These are phyloP conservation scores for Crenichthys baileyi DNA, from an alignment of 2,797 vertebrate genomes.

Conservation along the genomic window DNA sequence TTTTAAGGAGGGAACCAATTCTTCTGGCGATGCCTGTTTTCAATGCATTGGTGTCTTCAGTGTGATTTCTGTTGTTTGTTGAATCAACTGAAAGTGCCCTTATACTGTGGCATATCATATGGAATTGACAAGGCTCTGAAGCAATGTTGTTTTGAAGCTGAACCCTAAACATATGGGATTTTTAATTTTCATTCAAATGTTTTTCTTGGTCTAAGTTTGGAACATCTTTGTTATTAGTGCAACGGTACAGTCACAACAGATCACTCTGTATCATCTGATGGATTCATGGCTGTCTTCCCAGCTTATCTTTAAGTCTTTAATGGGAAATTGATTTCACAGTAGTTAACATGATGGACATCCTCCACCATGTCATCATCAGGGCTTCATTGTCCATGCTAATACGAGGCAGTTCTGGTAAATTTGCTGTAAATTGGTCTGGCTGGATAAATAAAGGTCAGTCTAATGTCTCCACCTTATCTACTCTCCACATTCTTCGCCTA, in stretches of 20 bases:
- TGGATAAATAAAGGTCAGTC: slow-evolving; percentile 16
- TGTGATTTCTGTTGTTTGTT: no score
- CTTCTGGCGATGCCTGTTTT: background rate
- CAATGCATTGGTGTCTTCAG: background rate
- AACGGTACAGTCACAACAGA: background rate
- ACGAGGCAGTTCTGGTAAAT: slow-evolving; percentile 10
- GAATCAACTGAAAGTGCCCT: background rate
- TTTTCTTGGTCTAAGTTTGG: background rate
- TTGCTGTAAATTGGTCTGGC: slow-evolving; percentile 34
- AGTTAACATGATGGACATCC: slow-evolving; percentile 23
- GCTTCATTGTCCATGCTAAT: slow-evolving; percentile 17
- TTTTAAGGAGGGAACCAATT: background rate
- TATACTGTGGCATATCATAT: background rate
- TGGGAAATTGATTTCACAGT: slow-evolving; percentile 27
- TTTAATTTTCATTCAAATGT: background rate
- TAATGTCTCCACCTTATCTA: background rate
- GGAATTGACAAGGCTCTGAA: background rate
- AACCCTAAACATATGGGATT: background rate
- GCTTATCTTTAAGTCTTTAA: slow-evolving; percentile 24
- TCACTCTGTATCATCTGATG: slow-evolving; percentile 26
- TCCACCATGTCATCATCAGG: slow-evolving; percentile 9
- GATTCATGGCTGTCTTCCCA: slow-evolving; percentile 23
- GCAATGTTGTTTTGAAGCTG: background rate
- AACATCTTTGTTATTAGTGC: background rate
- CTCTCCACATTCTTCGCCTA: background rate